Evolutionary conservation across 2,113 vertebrate species (phyloP).

Genomic region (Ailuropoda melanoleuca): DNA sequence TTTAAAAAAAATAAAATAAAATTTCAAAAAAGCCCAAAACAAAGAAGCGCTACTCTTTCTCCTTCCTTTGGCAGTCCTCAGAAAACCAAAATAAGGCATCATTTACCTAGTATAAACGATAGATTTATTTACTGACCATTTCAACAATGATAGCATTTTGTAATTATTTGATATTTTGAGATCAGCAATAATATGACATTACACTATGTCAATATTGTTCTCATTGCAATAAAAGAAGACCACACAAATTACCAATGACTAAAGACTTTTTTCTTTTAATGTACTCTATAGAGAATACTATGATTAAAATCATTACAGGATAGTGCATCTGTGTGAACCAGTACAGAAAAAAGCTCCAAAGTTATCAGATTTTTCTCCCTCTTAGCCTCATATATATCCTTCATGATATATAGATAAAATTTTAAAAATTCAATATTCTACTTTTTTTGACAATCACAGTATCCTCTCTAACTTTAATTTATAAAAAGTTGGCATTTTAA

Average conservation of each 20-base stretch:
- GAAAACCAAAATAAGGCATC: slow-evolving; percentile 52
- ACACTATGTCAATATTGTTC: neutral
- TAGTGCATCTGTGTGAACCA: neutral
- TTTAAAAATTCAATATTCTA: neutral
- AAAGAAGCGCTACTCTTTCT: neutral
- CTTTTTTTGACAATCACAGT: neutral
- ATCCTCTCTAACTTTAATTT: neutral
- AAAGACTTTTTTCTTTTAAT: neutral
- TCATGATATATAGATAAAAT: neutral
- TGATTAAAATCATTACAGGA: neutral
- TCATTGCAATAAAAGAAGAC: neutral
- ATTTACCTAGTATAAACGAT: neutral
- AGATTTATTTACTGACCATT: neutral
- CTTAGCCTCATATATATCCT: neutral
- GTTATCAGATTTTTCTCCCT: neutral
- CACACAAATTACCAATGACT: neutral
- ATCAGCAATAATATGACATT: neutral
- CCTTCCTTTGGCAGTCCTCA: neutral
- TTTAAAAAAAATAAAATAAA: slow-evolving; percentile 6
- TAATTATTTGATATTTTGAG: slow-evolving; percentile 4
- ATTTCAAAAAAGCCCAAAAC: neutral
- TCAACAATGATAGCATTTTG: neutral
- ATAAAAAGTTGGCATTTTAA: neutral
- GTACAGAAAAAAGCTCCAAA: neutral
- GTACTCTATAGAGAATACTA: neutral